phyloP scores from a whole-genome alignment of 2,888 invertebrate genomes.

The Campoplex nolae region DNA sequence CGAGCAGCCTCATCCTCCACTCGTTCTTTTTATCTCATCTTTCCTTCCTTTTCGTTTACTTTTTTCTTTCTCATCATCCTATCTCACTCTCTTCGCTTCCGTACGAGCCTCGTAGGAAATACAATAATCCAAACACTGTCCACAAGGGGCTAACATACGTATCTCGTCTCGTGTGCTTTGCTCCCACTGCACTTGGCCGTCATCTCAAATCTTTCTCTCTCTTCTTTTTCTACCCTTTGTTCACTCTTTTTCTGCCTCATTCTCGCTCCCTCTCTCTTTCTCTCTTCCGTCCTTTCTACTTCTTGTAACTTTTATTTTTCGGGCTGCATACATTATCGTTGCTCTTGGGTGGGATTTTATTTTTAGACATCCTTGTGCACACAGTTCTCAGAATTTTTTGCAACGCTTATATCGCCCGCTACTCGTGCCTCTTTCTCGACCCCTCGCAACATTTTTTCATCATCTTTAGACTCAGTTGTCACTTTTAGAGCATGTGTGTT shows the following conservation, averaged over 20 bases:
- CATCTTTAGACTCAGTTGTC: neutral
- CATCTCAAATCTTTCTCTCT: slow-evolving; percentile 41
- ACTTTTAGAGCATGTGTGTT: neutral
- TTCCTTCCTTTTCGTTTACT: slow-evolving; percentile 54
- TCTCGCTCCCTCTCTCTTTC: slow-evolving; percentile 37
- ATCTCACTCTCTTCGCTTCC: slow-evolving; percentile 49
- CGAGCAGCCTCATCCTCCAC: slow-evolving; percentile 70
- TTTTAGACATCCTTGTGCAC: slow-evolving; percentile 78
- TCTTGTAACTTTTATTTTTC: slow-evolving; percentile 62
- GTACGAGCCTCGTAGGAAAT: slow-evolving; percentile 31
- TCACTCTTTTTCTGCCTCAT: slow-evolving; percentile 36
- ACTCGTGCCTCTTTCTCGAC: slow-evolving; percentile 49
- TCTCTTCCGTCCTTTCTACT: slow-evolving; percentile 52
- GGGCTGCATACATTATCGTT: slow-evolving; percentile 80
- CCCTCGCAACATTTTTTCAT: slow-evolving; percentile 2
- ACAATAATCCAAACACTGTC: slow-evolving; percentile 31
- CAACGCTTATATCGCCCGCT: slow-evolving; percentile 71
- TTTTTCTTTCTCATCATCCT: slow-evolving; percentile 36
- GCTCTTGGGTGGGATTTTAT: slow-evolving; percentile 84
- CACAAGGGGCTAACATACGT: slow-evolving; percentile 42
- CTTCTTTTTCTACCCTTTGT: neutral
- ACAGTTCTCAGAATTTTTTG: slow-evolving; percentile 81
- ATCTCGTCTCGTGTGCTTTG: slow-evolving; percentile 56
- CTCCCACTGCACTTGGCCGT: slow-evolving; percentile 43
- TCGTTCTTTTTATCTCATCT: slow-evolving; percentile 48